Percentiles rank a stretch among this genome's conserved stretches.
phyloP scores from a whole-genome alignment of 2,113 vertebrate species.

The Dunckerocampus dactyliophorus region DNA sequence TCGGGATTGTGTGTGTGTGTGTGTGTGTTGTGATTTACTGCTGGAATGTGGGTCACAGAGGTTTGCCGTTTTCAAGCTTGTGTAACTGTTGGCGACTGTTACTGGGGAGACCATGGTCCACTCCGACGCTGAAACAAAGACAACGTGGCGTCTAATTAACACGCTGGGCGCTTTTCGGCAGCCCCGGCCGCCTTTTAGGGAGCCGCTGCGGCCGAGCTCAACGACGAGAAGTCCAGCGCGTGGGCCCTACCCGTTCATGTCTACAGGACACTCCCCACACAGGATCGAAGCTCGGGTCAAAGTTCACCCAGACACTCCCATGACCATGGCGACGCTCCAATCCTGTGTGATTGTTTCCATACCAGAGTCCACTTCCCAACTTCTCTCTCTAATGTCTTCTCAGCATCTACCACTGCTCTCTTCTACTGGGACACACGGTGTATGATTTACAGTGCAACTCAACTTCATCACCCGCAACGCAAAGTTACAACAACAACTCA shows the following conservation, averaged over 20 bases:
- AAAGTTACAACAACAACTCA: no score
- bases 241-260: not conserved
- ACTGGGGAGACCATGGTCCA: conserved; percentile 49
- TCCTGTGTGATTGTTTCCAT: not conserved
- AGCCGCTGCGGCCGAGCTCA: not conserved
- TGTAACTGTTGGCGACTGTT: conserved; percentile 58
- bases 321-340: not conserved
- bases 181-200: no score
- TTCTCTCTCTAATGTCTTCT: not conserved
- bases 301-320: not conserved
- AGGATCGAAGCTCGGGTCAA: not conserved
- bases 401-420: not conserved
- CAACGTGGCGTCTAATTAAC: conserved; percentile 34
- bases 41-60: conserved; percentile 65
- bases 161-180: not conserved
- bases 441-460: no score
- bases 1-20: conserved; percentile 35
- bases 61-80: conserved; percentile 48
- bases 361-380: not conserved
- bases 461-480: no score
- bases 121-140: conserved; percentile 42
- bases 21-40: conserved; percentile 58
- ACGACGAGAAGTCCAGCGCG: conserved; percentile 16
- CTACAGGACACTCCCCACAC: not conserved
- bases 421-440: no score